A percentile compares a stretch with the other conserved stretches of the same genome.
These are phyloP conservation scores for Larimichthys crocea DNA, from an alignment of 2,113 vertebrate genomes.

Conservation along the genomic window DNA sequence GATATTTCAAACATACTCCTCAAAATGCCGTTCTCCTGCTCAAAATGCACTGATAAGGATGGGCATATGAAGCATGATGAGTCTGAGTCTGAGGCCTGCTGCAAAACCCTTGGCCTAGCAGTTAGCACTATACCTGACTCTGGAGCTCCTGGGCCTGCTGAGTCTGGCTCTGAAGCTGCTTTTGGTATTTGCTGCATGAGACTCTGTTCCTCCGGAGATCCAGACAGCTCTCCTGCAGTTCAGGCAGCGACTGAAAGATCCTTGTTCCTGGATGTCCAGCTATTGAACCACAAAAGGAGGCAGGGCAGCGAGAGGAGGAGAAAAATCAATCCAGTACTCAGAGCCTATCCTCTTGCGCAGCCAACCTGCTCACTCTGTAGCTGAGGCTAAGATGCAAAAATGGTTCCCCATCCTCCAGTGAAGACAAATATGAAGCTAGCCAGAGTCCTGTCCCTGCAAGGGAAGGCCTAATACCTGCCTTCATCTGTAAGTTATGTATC, in stretches of 20 bases:
- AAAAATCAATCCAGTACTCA: conserved; percentile 92
- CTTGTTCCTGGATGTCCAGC: conserved; percentile 92
- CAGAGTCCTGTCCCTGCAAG: conserved; percentile 13
- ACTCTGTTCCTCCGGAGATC: conserved; percentile 84
- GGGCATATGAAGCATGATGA: conserved; percentile 37
- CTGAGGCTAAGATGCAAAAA: conserved; percentile 50
- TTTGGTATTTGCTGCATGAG: conserved; percentile 74
- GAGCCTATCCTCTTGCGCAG: conserved; percentile 72
- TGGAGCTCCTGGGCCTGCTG: conserved; percentile 77
- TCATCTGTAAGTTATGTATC: conserved; percentile 17
- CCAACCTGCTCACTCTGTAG: conserved; percentile 61
- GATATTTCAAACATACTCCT: conserved; percentile 3
- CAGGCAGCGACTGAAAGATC: conserved; percentile 90
- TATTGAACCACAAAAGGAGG: conserved; percentile 89
- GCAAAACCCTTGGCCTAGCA: conserved; percentile 53
- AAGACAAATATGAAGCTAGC: conserved; percentile 36
- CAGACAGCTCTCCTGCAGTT: conserved; percentile 86
- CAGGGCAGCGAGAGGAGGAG: conserved; percentile 86
- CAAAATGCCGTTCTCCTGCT: background rate
- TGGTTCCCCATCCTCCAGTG: conserved; percentile 35
- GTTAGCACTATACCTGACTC: conserved; percentile 83
- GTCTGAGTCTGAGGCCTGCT: conserved; percentile 41
- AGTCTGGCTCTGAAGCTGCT: conserved; percentile 70
- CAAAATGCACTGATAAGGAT: conserved; percentile 22
- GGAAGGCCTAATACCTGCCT: conserved; percentile 26